Percentiles rank a stretch among this genome's conserved stretches.
Evolutionary conservation across 2,113 vertebrate species (phyloP).

Genomic region (Salvelinus namaycush): DNA sequence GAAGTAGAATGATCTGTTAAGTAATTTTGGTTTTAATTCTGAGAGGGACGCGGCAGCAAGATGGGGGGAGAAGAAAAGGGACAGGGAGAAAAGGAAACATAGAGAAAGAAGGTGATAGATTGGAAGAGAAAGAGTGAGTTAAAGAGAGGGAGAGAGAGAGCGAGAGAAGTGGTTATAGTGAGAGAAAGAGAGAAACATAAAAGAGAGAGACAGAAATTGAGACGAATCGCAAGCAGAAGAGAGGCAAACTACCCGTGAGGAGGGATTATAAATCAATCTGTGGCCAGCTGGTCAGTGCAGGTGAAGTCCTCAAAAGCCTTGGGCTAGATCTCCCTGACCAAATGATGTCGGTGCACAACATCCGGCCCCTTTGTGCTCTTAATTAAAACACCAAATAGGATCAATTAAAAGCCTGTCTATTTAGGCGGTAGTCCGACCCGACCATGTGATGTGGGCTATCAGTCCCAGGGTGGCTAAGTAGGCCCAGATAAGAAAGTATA

Average conservation of each 20-base stretch:
- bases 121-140: too few species aligned
- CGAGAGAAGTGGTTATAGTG: too few species aligned
- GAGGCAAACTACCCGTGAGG: too few species aligned
- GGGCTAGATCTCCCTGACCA: too few species aligned
- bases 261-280: too few species aligned
- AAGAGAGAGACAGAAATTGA: neutral
- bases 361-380: too few species aligned
- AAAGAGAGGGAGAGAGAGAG: neutral
- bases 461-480: slow-evolving; percentile 42
- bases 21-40: slow-evolving; percentile 35
- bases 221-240: too few species aligned
- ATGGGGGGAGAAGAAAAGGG: neutral
- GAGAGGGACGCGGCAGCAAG: neutral
- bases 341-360: too few species aligned
- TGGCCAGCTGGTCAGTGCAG: too few species aligned
- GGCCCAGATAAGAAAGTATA: slow-evolving; percentile 47
- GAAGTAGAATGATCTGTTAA: neutral
- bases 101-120: neutral
- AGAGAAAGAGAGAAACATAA: neutral
- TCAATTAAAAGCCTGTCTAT: slow-evolving; percentile 33
- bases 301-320: too few species aligned
- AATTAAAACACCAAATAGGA: slow-evolving; percentile 11
- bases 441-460: slow-evolving; percentile 48
- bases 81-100: neutral
- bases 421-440: slow-evolving; percentile 8